phyloP scores from a whole-genome alignment of 1,140 invertebrate species.

The Phthorimaea operculella region DNA sequence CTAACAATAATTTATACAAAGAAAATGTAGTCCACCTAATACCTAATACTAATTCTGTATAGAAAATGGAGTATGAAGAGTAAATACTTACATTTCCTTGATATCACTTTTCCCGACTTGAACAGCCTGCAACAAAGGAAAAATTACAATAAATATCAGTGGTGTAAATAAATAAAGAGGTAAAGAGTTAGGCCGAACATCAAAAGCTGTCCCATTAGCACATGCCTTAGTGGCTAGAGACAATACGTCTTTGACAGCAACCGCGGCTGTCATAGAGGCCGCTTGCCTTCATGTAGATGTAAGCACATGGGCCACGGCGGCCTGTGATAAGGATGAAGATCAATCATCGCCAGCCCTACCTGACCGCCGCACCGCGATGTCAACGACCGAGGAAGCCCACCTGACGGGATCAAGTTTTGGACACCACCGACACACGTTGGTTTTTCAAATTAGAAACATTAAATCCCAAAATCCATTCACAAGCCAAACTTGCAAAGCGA shows the following conservation, averaged over 20 bases:
- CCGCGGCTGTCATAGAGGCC: constrained; percentile 53
- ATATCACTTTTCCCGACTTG: constrained; percentile 23
- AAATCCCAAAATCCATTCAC: background rate
- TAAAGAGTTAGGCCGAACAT: constrained; percentile 6
- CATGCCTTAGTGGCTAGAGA: constrained; percentile 37
- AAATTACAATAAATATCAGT: background rate
- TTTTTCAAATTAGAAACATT: background rate
- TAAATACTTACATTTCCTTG: constrained; percentile 39
- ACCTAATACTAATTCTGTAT: no score
- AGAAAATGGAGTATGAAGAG: no score
- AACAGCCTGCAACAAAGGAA: constrained; percentile 45
- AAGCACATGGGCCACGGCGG: no score
- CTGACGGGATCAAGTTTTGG: constrained; percentile 53
- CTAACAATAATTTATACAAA: no score
- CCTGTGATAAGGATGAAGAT: constrained; percentile 57
- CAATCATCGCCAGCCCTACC: constrained; percentile 62
- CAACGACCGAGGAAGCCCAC: constrained; percentile 40
- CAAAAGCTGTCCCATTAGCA: constrained; percentile 27
- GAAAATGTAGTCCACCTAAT: no score
- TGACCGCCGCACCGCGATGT: constrained; percentile 44
- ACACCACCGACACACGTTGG: constrained; percentile 13
- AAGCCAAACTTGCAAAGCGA: background rate
- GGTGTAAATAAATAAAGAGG: constrained; percentile 10
- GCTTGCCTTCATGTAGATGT: no score
- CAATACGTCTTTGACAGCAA: constrained; percentile 59